A percentile compares a stretch with the other conserved stretches of the same genome.
Conservation (phyloP, 2,888 invertebrate genomes). For the Lithophane socia region DNA sequence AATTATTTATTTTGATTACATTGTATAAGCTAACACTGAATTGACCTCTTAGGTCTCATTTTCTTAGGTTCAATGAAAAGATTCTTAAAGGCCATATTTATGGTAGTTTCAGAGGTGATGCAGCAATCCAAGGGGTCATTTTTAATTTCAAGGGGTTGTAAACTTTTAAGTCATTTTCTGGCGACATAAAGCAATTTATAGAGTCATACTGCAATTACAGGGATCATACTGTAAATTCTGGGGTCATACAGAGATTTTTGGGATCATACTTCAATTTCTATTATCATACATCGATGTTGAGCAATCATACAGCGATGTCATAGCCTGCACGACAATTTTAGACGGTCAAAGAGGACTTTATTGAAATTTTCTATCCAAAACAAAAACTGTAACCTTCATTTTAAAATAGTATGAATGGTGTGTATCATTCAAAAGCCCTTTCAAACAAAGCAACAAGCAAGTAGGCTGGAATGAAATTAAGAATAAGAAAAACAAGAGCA, state of each 20-base stretch:
- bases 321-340: background rate
- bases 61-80: background rate
- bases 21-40: background rate
- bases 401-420: background rate
- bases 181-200: background rate
- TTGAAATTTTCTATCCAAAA: background rate
- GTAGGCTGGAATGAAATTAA: constrained; percentile 1
- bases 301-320: no score
- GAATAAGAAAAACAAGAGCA: constrained; percentile 49
- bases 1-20: no score
- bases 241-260: background rate
- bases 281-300: background rate
- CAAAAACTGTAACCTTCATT: background rate
- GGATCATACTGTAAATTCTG: no score
- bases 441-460: constrained; percentile 11
- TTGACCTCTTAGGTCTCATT: background rate
- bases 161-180: background rate
- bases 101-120: background rate
- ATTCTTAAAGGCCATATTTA: background rate
- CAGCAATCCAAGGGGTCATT: background rate
- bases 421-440: background rate
- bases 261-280: background rate
- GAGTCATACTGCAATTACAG: no score
- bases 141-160: background rate
- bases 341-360: no score